Base-by-base conservation (phyloP, 2,888 invertebrate genomes). In the Diadegma fenestrale region DNA sequence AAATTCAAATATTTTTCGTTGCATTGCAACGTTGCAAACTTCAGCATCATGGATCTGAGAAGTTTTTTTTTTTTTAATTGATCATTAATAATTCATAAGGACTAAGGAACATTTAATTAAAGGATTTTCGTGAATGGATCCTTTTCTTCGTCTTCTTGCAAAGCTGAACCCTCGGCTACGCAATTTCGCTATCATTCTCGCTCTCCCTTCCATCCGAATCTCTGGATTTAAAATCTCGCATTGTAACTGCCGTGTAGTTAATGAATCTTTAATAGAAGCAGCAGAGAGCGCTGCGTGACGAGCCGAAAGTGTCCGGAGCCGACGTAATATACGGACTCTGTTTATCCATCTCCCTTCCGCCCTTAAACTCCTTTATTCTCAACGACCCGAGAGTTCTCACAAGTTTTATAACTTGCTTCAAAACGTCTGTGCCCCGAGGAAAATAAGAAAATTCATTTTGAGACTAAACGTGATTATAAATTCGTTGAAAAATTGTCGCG, bases 201-300 rank as follows among this genome's bases (percentile, higher is more conserved):
- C 30, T 58, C 66, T 58, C 4, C 33, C 14, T n/a, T 80, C 54
- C 41, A 64, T 54, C 30, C 33, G 45, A 41, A 37, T 61, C 33
- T 43, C 63, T 30, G 63, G 30, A 30, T 63, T 69, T 69, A n/a
- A 79, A 75, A 83, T 75, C 75, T 68, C 37, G 37, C 83, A 48
- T 68, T 83, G 71, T 66, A 77, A 85, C 81, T 79, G 69, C 61
- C 26, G 76, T 73, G 76, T 73, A 64, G 86, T 87, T 86, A 87
- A 89, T 85, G 86, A 90, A 89, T 88, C 85, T 85, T 87, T 89
- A 87, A 87, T 85, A 81, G 61, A 64, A 54, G 37, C 72, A 68
- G 58, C 37, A 54, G 51, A 58, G 72, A 10, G 30, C 73, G 12
- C 61, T n/a, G 54, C 17, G 22, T 22, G 66, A 54, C 66, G 48